Percentiles rank a stretch among this genome's conserved stretches.
Evolutionary conservation across 2,797 vertebrate species (phyloP).

Genomic region (Potorous gilbertii): DNA sequence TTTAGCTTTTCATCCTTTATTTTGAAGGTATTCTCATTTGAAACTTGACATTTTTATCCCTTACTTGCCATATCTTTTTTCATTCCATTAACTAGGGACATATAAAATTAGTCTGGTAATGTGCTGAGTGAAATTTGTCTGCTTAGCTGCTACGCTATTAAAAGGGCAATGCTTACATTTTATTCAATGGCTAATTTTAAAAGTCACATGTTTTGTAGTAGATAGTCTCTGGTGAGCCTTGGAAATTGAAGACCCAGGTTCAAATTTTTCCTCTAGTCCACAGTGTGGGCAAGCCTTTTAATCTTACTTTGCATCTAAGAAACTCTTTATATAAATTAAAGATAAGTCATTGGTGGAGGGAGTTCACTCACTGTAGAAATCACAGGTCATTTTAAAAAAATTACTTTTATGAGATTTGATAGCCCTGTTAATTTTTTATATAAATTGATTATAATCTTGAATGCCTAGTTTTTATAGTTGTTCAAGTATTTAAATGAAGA

Average conservation of each 20-base stretch:
- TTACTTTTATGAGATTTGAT: background rate
- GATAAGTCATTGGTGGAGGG: background rate
- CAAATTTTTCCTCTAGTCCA: background rate
- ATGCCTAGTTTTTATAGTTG: background rate
- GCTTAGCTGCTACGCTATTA: background rate
- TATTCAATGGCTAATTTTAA: background rate
- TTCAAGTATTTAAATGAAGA: background rate
- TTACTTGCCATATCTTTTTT: background rate
- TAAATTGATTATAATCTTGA: background rate
- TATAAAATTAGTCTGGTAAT: background rate
- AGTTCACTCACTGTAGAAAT: background rate
- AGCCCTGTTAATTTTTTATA: background rate
- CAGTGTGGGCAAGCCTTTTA: background rate
- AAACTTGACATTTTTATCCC: conserved; percentile 43
- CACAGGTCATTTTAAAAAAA: background rate
- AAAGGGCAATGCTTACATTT: background rate
- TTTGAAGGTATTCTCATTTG: conserved; percentile 4
- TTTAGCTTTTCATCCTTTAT: background rate
- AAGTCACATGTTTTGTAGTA: background rate
- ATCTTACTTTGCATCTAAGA: background rate
- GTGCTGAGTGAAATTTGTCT: background rate
- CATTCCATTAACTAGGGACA: background rate
- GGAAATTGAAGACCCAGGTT: background rate
- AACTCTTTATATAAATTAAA: background rate
- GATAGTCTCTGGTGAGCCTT: background rate